Evolutionary conservation across 2,888 invertebrate species (phyloP), one percentile per base, ranked within the genome.

Genomic region (Diloba caeruleocephala): DNA sequence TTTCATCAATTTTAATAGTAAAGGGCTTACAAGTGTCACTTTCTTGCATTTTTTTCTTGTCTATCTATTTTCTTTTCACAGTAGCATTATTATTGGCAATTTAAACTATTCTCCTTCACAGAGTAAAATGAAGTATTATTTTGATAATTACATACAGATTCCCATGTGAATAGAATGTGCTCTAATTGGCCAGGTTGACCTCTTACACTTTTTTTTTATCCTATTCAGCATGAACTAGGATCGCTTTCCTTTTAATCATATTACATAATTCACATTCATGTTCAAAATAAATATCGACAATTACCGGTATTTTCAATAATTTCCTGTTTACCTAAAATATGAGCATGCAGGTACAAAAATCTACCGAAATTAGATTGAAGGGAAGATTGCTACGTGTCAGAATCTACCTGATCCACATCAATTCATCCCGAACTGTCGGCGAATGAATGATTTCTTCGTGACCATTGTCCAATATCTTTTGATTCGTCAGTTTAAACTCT

Each of bases 391-490:
- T 81, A 79, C 79, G 84, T 87, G 87, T 88, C 85, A 84, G 55
- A 52, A 79, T 86, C 82, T 92, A 92, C 92, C 92, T 92, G 92
- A 84, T 83, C 81, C 79, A 82, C 81, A 85, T 81, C 82, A 80
- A 86, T 88, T 85, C 83, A 81, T 85, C 82, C 55, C 68, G 52
- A 81, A 74, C 81, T 80, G 76, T 78, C 78, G 63, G 73, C 75
- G 65, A 61, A 76, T 80, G 84, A 85, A 79, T 76, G 84, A 84
- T 84, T 80, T 75, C 74, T 81, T 80, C 87, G 82, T 92, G 92
- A 93, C 92, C 92, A 92, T 93, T 93, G 92, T 93, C 93, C 93
- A 88, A 91, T 75, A 54, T 77, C 90, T 85, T 92, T 92, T 90
- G 92, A 92, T 92, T 88, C 87, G 81, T 78, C 77, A 75, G 71